Base-by-base conservation (phyloP, 2,113 vertebrate species). In the Lophura nycthemera region DNA sequence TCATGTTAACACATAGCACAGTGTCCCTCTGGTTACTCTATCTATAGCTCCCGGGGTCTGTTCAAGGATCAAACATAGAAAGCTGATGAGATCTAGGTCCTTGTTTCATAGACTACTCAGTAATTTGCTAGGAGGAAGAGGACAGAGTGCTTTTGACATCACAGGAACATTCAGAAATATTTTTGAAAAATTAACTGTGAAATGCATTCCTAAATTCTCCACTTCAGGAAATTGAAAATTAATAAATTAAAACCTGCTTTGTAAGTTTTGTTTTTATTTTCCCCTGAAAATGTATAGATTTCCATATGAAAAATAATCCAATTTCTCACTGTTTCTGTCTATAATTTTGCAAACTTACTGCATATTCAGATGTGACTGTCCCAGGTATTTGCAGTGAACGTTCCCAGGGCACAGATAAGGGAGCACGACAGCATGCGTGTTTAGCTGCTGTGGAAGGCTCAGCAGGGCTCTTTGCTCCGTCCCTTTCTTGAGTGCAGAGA, bases 361-460 rank as follows among this genome's bases (percentile, higher is more conserved):
- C 67, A 20, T 12, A 86, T 83, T 88, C 52, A 56, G 60, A 64
- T 0, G 0, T 80, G 64, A 60, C 38, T 34, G 29, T 88, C 40
- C 52, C 18, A 88, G 65, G 52, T 64, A 77, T 90, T 56, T 74
- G 24, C 29, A 67, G 7, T 40, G 47, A 90, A 72, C 2, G 19
- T 80, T 95, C 79, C 72, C 42, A 48, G 67, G 63, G 56, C 63
- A 63, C 19, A 83, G 52, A 56, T 73, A 38, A 83, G 45, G 50
- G 56, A 88, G 34, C 60, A 42, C 24, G 10, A 56, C 78, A 88
- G 18, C 29, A 40, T 12, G 77, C 19, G 15, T 86, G 57, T 80
- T 89, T 70, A 86, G 87, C 66, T 91, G 91, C 47, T 83, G 56
- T 71, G 85, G 85, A 91, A 54, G 43, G 42, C 72, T 92, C 86